Base-by-base conservation (phyloP, 1,140 invertebrate genomes). In the Charaxes varanes region DNA sequence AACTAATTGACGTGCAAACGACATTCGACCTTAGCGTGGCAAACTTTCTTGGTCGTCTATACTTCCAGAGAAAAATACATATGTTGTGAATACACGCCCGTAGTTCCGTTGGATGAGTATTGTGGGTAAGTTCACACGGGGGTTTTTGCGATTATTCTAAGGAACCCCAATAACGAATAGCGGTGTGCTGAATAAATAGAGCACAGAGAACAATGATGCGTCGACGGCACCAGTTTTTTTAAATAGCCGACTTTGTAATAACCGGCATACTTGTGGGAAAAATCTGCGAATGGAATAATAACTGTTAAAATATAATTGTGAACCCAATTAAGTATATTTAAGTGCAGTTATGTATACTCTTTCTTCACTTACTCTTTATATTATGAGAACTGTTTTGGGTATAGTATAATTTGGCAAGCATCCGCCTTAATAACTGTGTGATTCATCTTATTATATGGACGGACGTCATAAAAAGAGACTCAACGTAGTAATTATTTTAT, bases 151-250 rank as follows among this genome's bases (percentile, higher is more conserved):
- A 6, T 13, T n/a, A 15, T n/a, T 28, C 26, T 14, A 34, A 19
- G 36, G 43, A 40, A 33, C 36, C 36, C 31, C 13, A 42, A 36
- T 10, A 36, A 17, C 14, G 37, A 40, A 18, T 72, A 70, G 53
- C 68, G 63, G 66, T 64, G 41, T n/a, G 27, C 50, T 60, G 41
- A 55, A 57, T 70, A 73, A 77, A 77, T 70, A 56, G 72, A 77
- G 65, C 72, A 64, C 36, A 51, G 43, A 61, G 55, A 68, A 71
- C 67, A 71, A 71, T 66, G 63, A 64, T 56, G 58, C 64, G 52
- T 59, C 48, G 38, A 52, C 28, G 30, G 38, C 21, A 24, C 28
- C 26, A 31, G 47, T 50, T 28, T 55, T 49, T 55, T 53, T 36
- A 55, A 50, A 27, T 59, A 43, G 23, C 51, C 59, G 49, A 53